Conservation (phyloP, 2,113 vertebrate species). For the Tamias sibiricus region DNA sequence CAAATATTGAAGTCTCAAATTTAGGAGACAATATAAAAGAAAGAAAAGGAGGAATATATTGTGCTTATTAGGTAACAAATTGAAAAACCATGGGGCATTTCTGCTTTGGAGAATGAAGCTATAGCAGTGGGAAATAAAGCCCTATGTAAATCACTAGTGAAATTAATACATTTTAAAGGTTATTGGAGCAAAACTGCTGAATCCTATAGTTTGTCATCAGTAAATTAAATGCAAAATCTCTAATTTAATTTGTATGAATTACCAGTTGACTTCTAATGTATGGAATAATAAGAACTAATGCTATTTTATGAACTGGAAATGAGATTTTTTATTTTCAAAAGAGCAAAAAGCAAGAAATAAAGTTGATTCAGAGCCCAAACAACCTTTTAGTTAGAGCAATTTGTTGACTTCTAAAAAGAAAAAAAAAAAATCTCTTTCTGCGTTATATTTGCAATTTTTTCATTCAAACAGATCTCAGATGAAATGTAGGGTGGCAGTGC, state of each 20-base stretch:
- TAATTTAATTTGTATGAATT: slow-evolving; percentile 85
- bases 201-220: slow-evolving; percentile 82
- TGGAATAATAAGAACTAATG: slow-evolving; percentile 63
- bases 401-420: slow-evolving; percentile 51
- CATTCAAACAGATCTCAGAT: slow-evolving; percentile 49
- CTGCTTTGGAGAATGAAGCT: slow-evolving; percentile 77
- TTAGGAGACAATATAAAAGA: slow-evolving; percentile 69
- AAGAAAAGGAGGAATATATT: slow-evolving; percentile 76
- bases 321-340: slow-evolving; percentile 72
- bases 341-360: slow-evolving; percentile 64
- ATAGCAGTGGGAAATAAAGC: slow-evolving; percentile 79
- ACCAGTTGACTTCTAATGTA: slow-evolving; percentile 61
- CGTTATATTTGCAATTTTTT: slow-evolving; percentile 31
- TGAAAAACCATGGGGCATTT: slow-evolving; percentile 71
- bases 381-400: slow-evolving; percentile 54
- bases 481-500: neutral
- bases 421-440: neutral
- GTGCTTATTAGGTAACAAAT: slow-evolving; percentile 79
- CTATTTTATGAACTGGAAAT: slow-evolving; percentile 58
- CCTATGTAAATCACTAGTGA: slow-evolving; percentile 82
- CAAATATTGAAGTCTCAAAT: slow-evolving; percentile 76
- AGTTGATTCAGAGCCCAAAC: slow-evolving; percentile 51
- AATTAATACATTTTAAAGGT: slow-evolving; percentile 86
- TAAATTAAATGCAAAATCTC: slow-evolving; percentile 81
- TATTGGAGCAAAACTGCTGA: slow-evolving; percentile 85